Evolutionary conservation across 2,113 vertebrate species (phyloP).

Genomic region (Corythaeola cristata): DNA sequence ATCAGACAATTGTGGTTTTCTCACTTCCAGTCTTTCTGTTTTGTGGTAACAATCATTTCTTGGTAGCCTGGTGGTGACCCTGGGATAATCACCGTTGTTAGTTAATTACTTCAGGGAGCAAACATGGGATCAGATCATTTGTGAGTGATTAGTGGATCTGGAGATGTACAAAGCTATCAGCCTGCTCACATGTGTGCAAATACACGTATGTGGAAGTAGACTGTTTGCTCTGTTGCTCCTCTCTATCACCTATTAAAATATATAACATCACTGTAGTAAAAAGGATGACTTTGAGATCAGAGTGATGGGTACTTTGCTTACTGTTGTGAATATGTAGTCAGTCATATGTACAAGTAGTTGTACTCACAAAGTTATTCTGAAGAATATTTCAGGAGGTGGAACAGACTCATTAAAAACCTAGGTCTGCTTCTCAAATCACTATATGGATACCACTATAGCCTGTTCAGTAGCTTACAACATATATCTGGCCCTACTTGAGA

Average conservation of each 20-base stretch:
- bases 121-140: conserved; percentile 6
- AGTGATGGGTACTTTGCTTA: background rate
- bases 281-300: background rate
- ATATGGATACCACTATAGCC: background rate
- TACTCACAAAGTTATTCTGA: background rate
- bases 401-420: background rate
- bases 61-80: background rate
- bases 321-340: background rate
- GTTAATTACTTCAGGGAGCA: conserved; percentile 40
- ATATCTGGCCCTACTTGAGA: background rate
- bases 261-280: background rate
- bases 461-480: background rate
- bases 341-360: rapidly evolving
- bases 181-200: background rate
- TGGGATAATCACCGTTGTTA: conserved; percentile 41
- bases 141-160: conserved; percentile 40
- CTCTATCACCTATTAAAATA: background rate
- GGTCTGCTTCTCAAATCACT: background rate
- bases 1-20: background rate
- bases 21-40: background rate
- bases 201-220: background rate
- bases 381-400: background rate
- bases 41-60: background rate
- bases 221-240: background rate
- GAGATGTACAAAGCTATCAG: background rate